Conservation (phyloP, 2,888 invertebrate genomes). For the Colletes collaris region DNA sequence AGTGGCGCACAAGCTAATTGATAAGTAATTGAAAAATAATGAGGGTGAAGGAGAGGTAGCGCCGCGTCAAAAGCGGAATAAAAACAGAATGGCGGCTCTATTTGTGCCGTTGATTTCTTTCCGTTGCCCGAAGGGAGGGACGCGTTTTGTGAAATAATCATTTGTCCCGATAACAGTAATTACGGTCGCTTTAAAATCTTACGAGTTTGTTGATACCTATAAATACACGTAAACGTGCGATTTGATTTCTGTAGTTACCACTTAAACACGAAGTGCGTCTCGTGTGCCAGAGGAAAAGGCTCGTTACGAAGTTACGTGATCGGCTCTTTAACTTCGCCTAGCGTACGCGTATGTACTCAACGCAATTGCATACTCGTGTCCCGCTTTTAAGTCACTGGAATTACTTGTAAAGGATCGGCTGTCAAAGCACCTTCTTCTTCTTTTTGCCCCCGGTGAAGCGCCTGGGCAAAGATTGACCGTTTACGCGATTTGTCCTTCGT, state of each 20-base stretch:
- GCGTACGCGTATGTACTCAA: conserved; percentile 44
- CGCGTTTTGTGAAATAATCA: conserved; percentile 18
- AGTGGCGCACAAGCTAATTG: background rate
- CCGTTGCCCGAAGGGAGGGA: too few relatives aligned
- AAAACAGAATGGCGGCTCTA: background rate
- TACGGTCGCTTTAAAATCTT: conserved; percentile 35
- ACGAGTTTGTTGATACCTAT: conserved; percentile 43
- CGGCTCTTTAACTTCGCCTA: conserved; percentile 59
- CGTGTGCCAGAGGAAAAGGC: conserved; percentile 73
- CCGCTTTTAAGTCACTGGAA: conserved; percentile 47
- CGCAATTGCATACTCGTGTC: conserved; percentile 48
- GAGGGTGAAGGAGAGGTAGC: background rate
- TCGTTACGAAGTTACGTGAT: conserved; percentile 74
- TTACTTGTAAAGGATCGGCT: conserved; percentile 50
- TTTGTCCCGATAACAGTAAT: conserved; percentile 39
- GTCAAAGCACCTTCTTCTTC: conserved; percentile 8
- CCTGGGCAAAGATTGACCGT: conserved; percentile 14
- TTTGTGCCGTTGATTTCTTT: background rate
- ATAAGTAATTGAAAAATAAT: conserved; percentile 10
- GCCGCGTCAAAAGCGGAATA: background rate
- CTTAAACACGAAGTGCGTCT: conserved; percentile 46
- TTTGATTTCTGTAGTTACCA: conserved; percentile 36
- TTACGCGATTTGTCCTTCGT: background rate
- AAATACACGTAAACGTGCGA: conserved; percentile 34
- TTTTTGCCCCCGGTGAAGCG: conserved; percentile 3